Base-by-base conservation (phyloP, 2,888 invertebrate species). In the Neoascia interrupta region DNA sequence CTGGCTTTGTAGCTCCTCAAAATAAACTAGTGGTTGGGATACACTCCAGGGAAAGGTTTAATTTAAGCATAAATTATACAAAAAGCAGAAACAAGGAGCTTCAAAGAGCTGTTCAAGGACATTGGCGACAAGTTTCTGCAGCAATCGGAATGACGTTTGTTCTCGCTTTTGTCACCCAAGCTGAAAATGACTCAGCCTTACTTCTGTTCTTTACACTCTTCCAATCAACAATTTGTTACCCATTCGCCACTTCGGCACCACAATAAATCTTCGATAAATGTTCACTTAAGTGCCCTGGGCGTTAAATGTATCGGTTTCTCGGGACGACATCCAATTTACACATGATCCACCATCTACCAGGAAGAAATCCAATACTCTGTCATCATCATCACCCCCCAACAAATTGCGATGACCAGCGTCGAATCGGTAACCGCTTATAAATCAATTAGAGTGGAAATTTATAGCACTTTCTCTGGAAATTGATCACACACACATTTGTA, bases 401-500 rank as follows among this genome's bases (percentile, higher is more conserved):
- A 6, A 8, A 3, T 3, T 43, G 31, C 31, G 41, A 49, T 73
- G 73, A 73, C 66, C 79, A 79, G 61, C n/a, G n/a, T 61, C 64
- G 73, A 73, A 79, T 54, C 49, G 66, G 26, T 39, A 61, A 79
- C 66, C 73, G 79, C 73, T 79, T 79, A 79, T 79, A 73, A 79
- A 79, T 79, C 79, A 79, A 79, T 79, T 79, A 79, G 70, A 61
- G 54, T 47, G 66, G 51, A 79, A 73, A 79, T 72, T 79, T 79
- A 73, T 79, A 61, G 79, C 66, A 60, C 79, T 60, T 28, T n/a
- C 26, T 54, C 26, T 31, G 26, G 53, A 23, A 60, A 37, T 76
- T 70, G 70, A 76, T 76, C 76, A 54, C 76, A 76, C n/a, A n/a
- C 53, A 64, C 58, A 76, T 70, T 70, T 76, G 60, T 66, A 60